These are phyloP conservation scores for Hydra vulgaris DNA, from an alignment of 30 jellyfish, hydroid and myxozoan species.

Conservation along the genomic window DNA sequence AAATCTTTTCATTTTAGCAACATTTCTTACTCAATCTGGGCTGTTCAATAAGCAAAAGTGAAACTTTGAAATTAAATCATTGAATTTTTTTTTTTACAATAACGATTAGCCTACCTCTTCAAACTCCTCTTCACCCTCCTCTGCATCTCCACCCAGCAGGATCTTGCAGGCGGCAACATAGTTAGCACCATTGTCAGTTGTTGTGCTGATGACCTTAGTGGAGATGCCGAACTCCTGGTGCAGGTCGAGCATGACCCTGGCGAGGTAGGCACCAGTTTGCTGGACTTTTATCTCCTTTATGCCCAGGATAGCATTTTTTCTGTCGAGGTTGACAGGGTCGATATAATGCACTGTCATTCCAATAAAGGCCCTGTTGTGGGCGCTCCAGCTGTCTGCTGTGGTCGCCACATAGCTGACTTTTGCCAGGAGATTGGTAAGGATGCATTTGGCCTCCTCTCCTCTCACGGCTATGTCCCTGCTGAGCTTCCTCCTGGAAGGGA, in stretches of 20 bases:
- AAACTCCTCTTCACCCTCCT: background rate
- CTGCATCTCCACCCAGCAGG: background rate
- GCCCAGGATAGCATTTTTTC: conserved; percentile 11
- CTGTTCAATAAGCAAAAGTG: background rate
- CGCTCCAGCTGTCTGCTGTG: conserved; percentile 22
- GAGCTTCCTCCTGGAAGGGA: conserved; percentile 6
- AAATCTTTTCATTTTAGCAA: background rate
- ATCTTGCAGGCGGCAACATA: conserved; percentile 11
- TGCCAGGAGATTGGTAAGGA: background rate
- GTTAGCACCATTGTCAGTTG: conserved; percentile 18
- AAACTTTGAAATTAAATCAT: background rate
- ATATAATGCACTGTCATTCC: conserved; percentile 16
- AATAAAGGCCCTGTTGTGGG: conserved; percentile 8
- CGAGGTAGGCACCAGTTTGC: conserved; percentile 8
- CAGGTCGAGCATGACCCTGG: conserved; percentile 8
- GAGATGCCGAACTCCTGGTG: conserved; percentile 16
- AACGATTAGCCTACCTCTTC: background rate
- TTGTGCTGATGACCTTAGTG: conserved; percentile 7
- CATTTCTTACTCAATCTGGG: background rate
- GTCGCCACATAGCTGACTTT: conserved; percentile 9
- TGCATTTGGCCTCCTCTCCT: background rate
- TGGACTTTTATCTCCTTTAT: conserved; percentile 3
- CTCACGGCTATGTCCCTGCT: background rate
- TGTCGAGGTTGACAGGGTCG: conserved; percentile 6
- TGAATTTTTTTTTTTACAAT: background rate